These are phyloP conservation scores for Drosophila mimica DNA, from an alignment of 2,888 invertebrate genomes.

Conservation along the genomic window DNA sequence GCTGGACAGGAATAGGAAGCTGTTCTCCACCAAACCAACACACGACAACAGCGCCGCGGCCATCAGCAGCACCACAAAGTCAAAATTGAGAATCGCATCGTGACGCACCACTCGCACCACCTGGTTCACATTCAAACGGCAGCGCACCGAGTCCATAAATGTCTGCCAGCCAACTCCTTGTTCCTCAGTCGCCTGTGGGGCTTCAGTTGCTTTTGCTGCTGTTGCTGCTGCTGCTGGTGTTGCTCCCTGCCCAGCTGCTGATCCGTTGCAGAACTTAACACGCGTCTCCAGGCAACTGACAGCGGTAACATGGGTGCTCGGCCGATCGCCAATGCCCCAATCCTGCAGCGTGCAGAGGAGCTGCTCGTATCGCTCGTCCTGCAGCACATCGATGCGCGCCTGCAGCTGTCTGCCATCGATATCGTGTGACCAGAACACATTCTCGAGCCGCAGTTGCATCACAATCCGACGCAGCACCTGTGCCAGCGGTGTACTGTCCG, in stretches of 20 bases:
- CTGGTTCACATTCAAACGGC: slow-evolving; percentile 89
- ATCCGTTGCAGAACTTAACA: not conserved
- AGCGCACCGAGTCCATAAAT: slow-evolving; percentile 88
- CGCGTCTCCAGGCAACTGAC: slow-evolving; percentile 86
- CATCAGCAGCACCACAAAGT: slow-evolving; percentile 89
- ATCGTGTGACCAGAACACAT: slow-evolving; percentile 86
- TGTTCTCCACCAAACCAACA: slow-evolving; percentile 90
- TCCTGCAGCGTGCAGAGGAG: slow-evolving; percentile 86
- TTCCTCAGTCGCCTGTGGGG: not conserved
- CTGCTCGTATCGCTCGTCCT: slow-evolving; percentile 87
- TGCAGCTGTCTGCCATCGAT: slow-evolving; percentile 85
- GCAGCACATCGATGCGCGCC: slow-evolving; percentile 87
- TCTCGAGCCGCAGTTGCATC: slow-evolving; percentile 86
- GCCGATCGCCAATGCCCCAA: slow-evolving; percentile 87
- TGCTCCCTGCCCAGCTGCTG: not conserved
- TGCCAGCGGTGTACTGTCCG: slow-evolving; percentile 50
- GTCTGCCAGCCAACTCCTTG: slow-evolving; percentile 58
- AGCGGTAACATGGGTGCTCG: slow-evolving; percentile 87
- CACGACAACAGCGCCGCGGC: slow-evolving; percentile 90
- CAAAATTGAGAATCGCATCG: slow-evolving; percentile 90
- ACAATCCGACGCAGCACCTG: slow-evolving; percentile 86
- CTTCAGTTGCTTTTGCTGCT: not conserved
- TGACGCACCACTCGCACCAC: slow-evolving; percentile 89
- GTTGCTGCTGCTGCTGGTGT: not conserved
- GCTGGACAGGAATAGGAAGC: slow-evolving; percentile 90